Percentiles rank a stretch among this genome's conserved stretches.
These are phyloP conservation scores for Virgularia gustaviana DNA, from an alignment of 92 coral and sea anemone species.

Conservation along the genomic window DNA sequence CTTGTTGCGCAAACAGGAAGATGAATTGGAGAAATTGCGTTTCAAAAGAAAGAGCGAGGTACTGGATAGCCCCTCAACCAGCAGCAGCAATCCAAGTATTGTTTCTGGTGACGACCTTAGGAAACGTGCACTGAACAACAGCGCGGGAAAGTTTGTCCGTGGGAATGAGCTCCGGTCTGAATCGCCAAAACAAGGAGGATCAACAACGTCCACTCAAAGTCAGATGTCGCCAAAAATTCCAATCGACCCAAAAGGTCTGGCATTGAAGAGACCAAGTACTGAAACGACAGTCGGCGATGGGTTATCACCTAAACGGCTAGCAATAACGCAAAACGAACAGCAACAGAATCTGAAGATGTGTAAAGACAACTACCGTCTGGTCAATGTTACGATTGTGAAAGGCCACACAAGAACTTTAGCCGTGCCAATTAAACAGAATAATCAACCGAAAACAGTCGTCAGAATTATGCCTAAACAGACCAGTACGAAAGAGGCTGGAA, in stretches of 20 bases:
- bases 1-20: slow-evolving; percentile 22
- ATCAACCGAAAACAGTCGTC: background rate
- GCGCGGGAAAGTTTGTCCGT: slow-evolving; percentile 45
- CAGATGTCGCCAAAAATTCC: background rate
- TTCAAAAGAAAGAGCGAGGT: slow-evolving; percentile 9
- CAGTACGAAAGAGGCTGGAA: too few relatives aligned
- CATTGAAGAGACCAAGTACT: background rate
- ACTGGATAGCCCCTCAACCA: background rate
- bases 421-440: slow-evolving; percentile 1
- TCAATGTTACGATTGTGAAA: slow-evolving; percentile 21
- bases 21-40: slow-evolving; percentile 20
- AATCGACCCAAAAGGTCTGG: background rate
- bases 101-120: background rate
- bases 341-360: background rate
- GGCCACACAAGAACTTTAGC: slow-evolving; percentile 35
- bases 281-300: background rate
- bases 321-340: background rate
- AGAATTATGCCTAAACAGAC: too few relatives aligned
- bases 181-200: background rate
- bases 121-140: background rate
- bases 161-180: background rate
- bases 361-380: slow-evolving; percentile 26
- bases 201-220: background rate
- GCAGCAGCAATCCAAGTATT: background rate
- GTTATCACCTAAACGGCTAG: background rate